Evolutionary conservation across 2,888 invertebrate species (phyloP), one percentile per base, ranked within the genome.

Genomic region (Pristionchus mayeri): DNA sequence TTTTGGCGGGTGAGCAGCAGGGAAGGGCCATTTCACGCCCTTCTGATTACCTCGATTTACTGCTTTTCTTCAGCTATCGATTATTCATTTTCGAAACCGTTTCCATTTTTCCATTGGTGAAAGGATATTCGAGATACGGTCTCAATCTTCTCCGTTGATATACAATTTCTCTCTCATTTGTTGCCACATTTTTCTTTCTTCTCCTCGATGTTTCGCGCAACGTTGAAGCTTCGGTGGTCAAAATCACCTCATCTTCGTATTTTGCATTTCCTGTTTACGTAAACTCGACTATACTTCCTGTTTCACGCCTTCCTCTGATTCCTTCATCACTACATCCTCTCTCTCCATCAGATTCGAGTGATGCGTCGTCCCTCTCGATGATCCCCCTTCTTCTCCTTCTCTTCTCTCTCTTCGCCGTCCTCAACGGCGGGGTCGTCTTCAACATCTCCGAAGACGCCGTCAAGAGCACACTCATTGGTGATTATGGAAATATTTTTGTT

Each of bases 361-460:
- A 71, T 71, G 71, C 50, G 16, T 7, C 48, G 27, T n/a, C n/a
- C n/a, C n/a, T n/a, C n/a, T 6, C 76, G 76, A 78, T 78, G 76
- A 78, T 50, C 44, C 3, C 37, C n/a, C 24, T 34, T n/a, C n/a
- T 44, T 52, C 80, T 57, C 34, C 54, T 80, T 40, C 40, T 75
- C 21, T 30, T 57, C 13, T n/a, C n/a, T n/a, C 37, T 57, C 80
- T 54, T 80, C 80, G 54, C 18, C 27, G 37, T 34, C 40, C 37
- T 57, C 37, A 7, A 27, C 37, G 24, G 34, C 24, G 54, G 37
- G n/a, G n/a, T 80, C 54, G 80, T 57, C 21, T 80, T 80, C 80
- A 57, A 57, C 57, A 40, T 80, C 34, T 37, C 80, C 37, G 80
- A 80, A 57, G 80, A 80, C 44, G 54, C 80, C 6, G n/a, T 21